Evolutionary conservation across 2,113 vertebrate species (phyloP).

Genomic region (Cromileptes altivelis): DNA sequence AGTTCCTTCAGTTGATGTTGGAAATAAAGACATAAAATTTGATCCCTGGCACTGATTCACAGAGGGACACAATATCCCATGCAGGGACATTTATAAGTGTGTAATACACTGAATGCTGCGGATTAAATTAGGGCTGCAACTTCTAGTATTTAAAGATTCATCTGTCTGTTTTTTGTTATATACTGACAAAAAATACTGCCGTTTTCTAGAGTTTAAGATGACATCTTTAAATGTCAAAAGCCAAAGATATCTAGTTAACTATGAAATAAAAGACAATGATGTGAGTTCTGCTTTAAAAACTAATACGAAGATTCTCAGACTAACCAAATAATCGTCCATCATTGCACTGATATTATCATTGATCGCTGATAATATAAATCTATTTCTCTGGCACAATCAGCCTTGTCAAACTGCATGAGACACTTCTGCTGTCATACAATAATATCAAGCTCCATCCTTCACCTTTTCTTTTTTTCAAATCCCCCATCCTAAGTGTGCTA

Average conservation of each 20-base stretch:
- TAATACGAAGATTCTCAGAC: neutral
- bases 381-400: too few relatives aligned
- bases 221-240: neutral
- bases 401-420: too few relatives aligned
- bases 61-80: neutral
- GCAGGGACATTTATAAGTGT: neutral
- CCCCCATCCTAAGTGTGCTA: too few relatives aligned
- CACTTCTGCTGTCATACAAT: too few relatives aligned
- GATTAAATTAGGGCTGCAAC: neutral
- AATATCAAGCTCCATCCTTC: too few relatives aligned
- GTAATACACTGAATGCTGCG: neutral
- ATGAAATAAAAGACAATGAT: neutral
- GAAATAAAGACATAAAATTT: neutral
- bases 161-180: too few relatives aligned
- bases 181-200: neutral
- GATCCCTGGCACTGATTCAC: neutral
- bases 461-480: too few relatives aligned
- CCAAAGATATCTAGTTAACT: neutral
- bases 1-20: neutral
- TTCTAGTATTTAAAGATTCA: too few relatives aligned
- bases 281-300: neutral
- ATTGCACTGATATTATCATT: too few relatives aligned
- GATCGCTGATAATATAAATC: too few relatives aligned
- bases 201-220: neutral
- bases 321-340: neutral